Evolutionary conservation across 2,888 invertebrate species (phyloP).

Genomic region (Tricholauxania praeusta): DNA sequence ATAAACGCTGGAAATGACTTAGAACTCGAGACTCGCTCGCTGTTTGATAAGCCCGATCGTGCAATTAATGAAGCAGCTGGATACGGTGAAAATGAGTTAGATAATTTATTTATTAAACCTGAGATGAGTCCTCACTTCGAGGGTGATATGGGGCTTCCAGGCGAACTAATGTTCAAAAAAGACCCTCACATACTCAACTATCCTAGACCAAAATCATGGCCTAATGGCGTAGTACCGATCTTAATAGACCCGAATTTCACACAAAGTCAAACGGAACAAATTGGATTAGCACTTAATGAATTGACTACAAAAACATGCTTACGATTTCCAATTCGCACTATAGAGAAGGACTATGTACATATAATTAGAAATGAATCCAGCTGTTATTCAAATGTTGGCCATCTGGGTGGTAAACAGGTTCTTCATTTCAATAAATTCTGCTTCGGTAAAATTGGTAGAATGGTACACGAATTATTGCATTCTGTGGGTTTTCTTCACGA

Average conservation of each 20-base stretch:
- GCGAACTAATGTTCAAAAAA: too few relatives aligned
- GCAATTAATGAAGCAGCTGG: conserved; percentile 51
- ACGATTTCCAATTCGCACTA: conserved; percentile 74
- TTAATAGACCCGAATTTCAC: conserved; percentile 74
- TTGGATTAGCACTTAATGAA: conserved; percentile 76
- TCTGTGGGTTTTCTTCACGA: conserved; percentile 84
- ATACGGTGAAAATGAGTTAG: conserved; percentile 26
- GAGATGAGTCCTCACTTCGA: conserved; percentile 83
- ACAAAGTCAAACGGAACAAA: conserved; percentile 70
- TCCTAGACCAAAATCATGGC: too few relatives aligned
- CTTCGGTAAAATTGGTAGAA: conserved; percentile 76
- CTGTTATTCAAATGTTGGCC: conserved; percentile 85
- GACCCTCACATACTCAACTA: too few relatives aligned
- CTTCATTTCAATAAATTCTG: conserved; percentile 82
- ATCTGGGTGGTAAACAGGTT: conserved; percentile 73
- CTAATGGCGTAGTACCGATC: conserved; percentile 78
- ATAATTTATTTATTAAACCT: conserved; percentile 71
- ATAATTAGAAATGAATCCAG: conserved; percentile 77
- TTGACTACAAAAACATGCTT: conserved; percentile 82
- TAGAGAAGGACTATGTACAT: conserved; percentile 77
- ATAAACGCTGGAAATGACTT: too few relatives aligned
- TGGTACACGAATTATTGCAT: conserved; percentile 84
- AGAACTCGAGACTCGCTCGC: conserved; percentile 31
- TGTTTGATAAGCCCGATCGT: conserved; percentile 70
- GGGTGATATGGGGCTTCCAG: conserved; percentile 80